A percentile compares a stretch with the other conserved stretches of the same genome.
Conservation (phyloP, 2,888 invertebrate species). For the Gasteruption jaculator region DNA sequence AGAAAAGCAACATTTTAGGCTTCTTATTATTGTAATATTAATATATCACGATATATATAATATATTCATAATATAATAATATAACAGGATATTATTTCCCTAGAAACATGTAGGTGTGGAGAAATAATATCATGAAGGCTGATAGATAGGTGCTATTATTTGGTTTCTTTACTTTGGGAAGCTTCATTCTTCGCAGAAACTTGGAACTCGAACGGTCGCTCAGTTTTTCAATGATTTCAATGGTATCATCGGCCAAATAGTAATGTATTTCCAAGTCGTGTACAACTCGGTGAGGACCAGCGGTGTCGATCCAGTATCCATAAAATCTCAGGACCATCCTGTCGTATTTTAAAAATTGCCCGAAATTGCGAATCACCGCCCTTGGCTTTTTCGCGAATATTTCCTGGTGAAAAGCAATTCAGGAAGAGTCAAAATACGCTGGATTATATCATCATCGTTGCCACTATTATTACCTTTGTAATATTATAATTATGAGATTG, state of each 20-base stretch:
- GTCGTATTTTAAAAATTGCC: constrained; percentile 80
- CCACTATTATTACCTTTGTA: no score
- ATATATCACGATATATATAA: background rate
- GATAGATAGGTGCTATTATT: background rate
- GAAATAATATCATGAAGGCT: no score
- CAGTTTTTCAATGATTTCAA: constrained; percentile 82
- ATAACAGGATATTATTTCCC: background rate
- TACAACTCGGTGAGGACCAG: constrained; percentile 70
- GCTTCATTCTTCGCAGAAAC: constrained; percentile 69
- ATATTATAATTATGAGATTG: no score
- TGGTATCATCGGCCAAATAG: constrained; percentile 82
- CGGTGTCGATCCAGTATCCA: constrained; percentile 87
- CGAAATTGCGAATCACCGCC: constrained; percentile 63
- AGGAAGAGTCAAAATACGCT: no score
- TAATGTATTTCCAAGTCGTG: constrained; percentile 78
- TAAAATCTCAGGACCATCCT: constrained; percentile 71
- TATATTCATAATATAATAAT: background rate
- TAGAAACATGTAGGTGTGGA: no score
- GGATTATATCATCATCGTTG: no score
- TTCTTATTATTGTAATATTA: constrained; percentile 2
- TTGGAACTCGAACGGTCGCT: constrained; percentile 68
- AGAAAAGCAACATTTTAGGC: background rate
- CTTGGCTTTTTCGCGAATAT: constrained; percentile 54
- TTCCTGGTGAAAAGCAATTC: constrained; percentile 21
- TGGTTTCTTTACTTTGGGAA: constrained; percentile 69